These are phyloP conservation scores for Chionodraco myersi DNA, from an alignment of 2,113 vertebrate genomes.

Conservation along the genomic window DNA sequence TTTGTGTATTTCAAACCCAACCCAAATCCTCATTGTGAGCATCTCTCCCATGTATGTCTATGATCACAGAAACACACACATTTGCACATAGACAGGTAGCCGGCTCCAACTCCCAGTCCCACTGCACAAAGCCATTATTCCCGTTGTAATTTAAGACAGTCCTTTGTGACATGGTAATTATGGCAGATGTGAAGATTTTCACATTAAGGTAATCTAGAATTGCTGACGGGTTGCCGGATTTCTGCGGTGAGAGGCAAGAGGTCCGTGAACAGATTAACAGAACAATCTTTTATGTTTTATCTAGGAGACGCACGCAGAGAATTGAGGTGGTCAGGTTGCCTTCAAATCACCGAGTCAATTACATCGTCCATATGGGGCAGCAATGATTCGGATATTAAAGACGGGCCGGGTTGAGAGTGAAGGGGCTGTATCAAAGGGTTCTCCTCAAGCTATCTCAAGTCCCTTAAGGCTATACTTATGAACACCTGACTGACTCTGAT, in stretches of 20 bases:
- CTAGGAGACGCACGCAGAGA: slow-evolving; percentile 76
- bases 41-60: neutral
- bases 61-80: slow-evolving; percentile 8
- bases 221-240: slow-evolving; percentile 78
- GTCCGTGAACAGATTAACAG: slow-evolving; percentile 78
- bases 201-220: slow-evolving; percentile 78
- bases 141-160: slow-evolving; percentile 69
- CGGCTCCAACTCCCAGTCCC: slow-evolving; percentile 51
- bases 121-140: slow-evolving; percentile 70
- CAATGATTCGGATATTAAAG: slow-evolving; percentile 80
- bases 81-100: slow-evolving; percentile 22
- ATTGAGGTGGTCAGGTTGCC: slow-evolving; percentile 65
- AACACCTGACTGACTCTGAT: slow-evolving; percentile 80
- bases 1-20: slow-evolving; percentile 8
- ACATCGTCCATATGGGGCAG: slow-evolving; percentile 81
- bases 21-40: slow-evolving; percentile 2
- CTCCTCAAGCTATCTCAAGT: slow-evolving; percentile 43
- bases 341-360: slow-evolving; percentile 84
- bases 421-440: slow-evolving; percentile 75
- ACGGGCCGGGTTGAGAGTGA: slow-evolving; percentile 60
- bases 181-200: slow-evolving; percentile 77
- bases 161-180: slow-evolving; percentile 79
- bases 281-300: slow-evolving; percentile 85
- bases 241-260: slow-evolving; percentile 58
- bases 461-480: slow-evolving; percentile 74